Percentiles rank a stretch among this genome's conserved stretches.
phyloP scores from a whole-genome alignment of 2,888 invertebrate genomes.

The Pedicia rivosa region DNA sequence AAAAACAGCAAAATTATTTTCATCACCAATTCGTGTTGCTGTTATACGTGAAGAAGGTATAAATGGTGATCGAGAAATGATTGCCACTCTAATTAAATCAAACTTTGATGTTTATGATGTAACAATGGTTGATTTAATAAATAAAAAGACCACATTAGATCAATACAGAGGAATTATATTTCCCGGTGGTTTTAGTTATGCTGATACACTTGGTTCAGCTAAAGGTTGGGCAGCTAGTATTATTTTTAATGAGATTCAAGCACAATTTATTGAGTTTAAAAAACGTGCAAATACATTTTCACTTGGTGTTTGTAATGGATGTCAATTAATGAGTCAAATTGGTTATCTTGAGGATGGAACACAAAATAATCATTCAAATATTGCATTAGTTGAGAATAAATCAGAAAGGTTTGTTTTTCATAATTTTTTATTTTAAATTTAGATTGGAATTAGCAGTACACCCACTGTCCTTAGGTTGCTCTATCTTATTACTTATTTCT shows the following conservation, averaged over 20 bases:
- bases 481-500: background rate
- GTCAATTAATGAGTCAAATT: conserved; percentile 86
- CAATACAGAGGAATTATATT: conserved; percentile 80
- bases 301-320: conserved; percentile 96
- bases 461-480: background rate
- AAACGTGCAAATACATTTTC: conserved; percentile 74
- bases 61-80: conserved; percentile 98
- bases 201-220: conserved; percentile 90
- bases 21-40: conserved; percentile 53
- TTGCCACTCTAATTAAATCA: conserved; percentile 69
- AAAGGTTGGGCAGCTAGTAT: conserved; percentile 97
- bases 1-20: conserved; percentile 24
- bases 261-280: conserved; percentile 65
- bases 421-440: background rate
- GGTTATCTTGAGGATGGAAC: conserved; percentile 68
- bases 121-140: conserved; percentile 80
- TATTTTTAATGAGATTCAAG: conserved; percentile 58
- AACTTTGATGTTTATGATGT: conserved; percentile 89
- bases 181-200: conserved; percentile 97
- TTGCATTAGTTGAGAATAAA: conserved; percentile 66
- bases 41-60: conserved; percentile 86
- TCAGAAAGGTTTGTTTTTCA: conserved; percentile 60
- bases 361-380: conserved; percentile 33
- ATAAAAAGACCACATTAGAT: conserved; percentile 52
- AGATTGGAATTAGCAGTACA: background rate